Percentiles rank a stretch among this genome's conserved stretches.
Evolutionary conservation across 92 coral and sea anemone genomes (phyloP).

Genomic region (Heteractis magnifica): DNA sequence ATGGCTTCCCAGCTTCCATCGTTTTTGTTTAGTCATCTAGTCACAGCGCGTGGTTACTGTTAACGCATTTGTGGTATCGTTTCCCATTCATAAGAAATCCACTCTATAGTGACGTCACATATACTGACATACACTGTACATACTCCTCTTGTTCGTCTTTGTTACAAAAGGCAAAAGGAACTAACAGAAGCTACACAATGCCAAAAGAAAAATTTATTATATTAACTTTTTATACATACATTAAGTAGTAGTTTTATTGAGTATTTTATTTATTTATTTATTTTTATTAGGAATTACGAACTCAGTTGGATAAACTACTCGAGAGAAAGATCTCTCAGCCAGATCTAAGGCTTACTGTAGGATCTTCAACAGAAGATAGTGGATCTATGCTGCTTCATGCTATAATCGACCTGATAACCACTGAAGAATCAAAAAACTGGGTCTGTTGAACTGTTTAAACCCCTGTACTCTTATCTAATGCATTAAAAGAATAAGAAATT

Average conservation of each 20-base stretch:
- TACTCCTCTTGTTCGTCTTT: no score
- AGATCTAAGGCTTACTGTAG: slow-evolving; percentile 66
- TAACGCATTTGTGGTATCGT: no score
- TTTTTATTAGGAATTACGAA: slow-evolving; percentile 70
- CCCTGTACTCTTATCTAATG: not conserved
- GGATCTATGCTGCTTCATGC: slow-evolving; percentile 72
- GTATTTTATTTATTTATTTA: not conserved
- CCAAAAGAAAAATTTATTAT: no score
- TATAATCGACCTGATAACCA: slow-evolving; percentile 92
- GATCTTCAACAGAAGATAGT: slow-evolving; percentile 21
- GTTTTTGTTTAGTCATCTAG: no score
- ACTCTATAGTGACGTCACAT: not conserved
- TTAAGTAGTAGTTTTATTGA: not conserved
- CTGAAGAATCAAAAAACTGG: slow-evolving; percentile 67
- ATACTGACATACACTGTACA: no score
- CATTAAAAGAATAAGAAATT: not conserved
- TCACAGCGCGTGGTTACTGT: no score
- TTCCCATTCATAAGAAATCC: no score
- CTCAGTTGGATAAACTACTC: slow-evolving; percentile 73
- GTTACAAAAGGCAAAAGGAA: no score
- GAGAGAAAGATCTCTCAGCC: slow-evolving; percentile 90
- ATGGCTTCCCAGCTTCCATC: no score
- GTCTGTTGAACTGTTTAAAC: slow-evolving; percentile 23
- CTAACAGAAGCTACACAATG: no score
- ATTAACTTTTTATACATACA: not conserved